Evolutionary conservation across 2,888 invertebrate genomes (phyloP), one percentile per base, ranked within the genome.

Genomic region (Hyppa rectilinea): DNA sequence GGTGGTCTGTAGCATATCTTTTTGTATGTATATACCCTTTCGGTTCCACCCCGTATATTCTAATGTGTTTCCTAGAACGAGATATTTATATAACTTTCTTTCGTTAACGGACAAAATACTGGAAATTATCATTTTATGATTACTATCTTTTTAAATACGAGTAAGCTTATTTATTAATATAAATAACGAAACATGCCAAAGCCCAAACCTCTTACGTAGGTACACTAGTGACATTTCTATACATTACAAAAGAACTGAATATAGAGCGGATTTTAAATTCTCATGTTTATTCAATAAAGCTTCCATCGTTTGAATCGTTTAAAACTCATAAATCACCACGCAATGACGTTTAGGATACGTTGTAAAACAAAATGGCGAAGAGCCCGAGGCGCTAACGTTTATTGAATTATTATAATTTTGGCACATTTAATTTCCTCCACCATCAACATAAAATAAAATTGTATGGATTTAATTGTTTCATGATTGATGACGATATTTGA

Each of bases 401-500:
- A 78, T 77, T 67, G 17, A 83, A 70, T 81, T 63, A 82, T 68
- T 80, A 10, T 60, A 56, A 53, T 71, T 53, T 68, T 26, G 53
- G n/a, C 59, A 63, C 62, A 45, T 38, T 47, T 56, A 10, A 23
- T 20, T 58, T 38, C 23, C 49, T 47, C 31, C 17, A 47, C n/a
- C 38, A 26, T 45, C 60, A 53, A 36, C 4, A 43, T 47, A 62
- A 52, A 45, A 58, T 34, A 38, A 56, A 61, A 55, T 52, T 52
- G 5, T 59, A 53, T 29, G 0, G 10, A 65, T 73, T 53, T 76
- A 70, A 80, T 77, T 63, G 45, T 69, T 72, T 47, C 29, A 40
- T 82, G 73, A 82, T 82, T 80, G 49, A 77, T 83, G 60, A 53
- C 52, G 34, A 55, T 73, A 61, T 67, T 67, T 69, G 50, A 49